Base-by-base conservation (phyloP, 2,113 vertebrate genomes). In the Pedionomus torquatus region DNA sequence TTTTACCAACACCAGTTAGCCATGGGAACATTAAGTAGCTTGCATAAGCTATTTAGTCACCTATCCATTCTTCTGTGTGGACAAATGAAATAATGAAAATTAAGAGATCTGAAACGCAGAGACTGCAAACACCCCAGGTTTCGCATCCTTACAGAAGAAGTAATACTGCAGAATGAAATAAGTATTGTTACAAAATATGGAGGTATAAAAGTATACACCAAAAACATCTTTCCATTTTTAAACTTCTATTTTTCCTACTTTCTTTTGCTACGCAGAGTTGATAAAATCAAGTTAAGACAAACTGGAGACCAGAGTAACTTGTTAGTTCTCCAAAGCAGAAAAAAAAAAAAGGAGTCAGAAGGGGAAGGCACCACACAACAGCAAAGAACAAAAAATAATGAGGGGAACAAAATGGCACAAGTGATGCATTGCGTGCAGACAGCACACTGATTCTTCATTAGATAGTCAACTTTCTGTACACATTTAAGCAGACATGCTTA, bases 11-110 rank as follows among this genome's bases (percentile, higher is more conserved):
- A 4, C 24, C 52, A 35, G 43, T 88, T 87, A 84, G 74, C 37
- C 54, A 70, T 14, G 25, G 46, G 83, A 94, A 95, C 61, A 30
- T 43, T 63, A 84, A 89, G 57, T 58, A 74, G 35, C 35, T 66
- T 64, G 64, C 68, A 79, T 41, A 72, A 77, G 51, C 37, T 75
- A 41, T 70, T 93, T 58, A 63, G 65, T 82, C 57, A 64, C 28
- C 63, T 94, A 80, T 80, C 25, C 55, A 76, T 87, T 95, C 60
- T 87, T 91, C 68, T 82, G 46, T 61, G n/a, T 68, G 44, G 63
- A 46, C 46, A 54, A 90, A 88, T 91, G 63, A 52, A 51, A 65
- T 92, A 77, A 43, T 71, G 14, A 49, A 76, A 94, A 90, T 49
- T 44, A 92, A 58, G 72, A 64, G 25, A 87, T 49, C 43, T 74